Evolutionary conservation across 2,797 vertebrate genomes (phyloP).

Genomic region (Pangasius mekongensis): DNA sequence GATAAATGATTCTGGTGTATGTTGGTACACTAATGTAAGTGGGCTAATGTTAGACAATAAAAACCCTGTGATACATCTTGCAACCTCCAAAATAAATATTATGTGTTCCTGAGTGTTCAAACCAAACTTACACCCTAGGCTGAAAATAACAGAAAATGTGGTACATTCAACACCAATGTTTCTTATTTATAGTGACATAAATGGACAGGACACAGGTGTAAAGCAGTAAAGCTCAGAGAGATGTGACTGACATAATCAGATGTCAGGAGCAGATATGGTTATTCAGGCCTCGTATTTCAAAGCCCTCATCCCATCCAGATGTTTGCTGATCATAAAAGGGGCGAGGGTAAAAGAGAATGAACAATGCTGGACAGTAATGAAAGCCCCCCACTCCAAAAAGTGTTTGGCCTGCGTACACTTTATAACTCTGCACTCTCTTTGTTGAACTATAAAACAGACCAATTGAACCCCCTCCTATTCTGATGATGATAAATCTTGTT

Average conservation of each 20-base stretch:
- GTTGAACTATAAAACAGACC: slow-evolving; percentile 7
- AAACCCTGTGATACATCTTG: background rate
- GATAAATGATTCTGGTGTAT: background rate
- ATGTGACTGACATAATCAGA: slow-evolving; percentile 20
- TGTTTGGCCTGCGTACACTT: background rate
- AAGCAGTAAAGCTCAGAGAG: background rate
- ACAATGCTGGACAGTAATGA: slow-evolving; percentile 35
- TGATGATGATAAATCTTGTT: background rate
- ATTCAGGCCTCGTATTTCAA: slow-evolving; percentile 41
- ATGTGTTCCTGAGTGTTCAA: slow-evolving; percentile 5
- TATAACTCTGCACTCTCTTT: slow-evolving; percentile 3
- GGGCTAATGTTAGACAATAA: slow-evolving; percentile 1
- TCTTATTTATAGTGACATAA: background rate
- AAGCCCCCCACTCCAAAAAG: slow-evolving; percentile 19
- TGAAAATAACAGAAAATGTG: background rate
- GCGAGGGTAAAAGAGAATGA: slow-evolving; percentile 17
- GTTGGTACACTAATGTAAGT: background rate
- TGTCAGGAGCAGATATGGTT: slow-evolving; percentile 36
- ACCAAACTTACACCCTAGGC: background rate
- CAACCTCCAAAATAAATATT: background rate
- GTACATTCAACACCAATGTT: background rate
- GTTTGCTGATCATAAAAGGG: slow-evolving; percentile 48
- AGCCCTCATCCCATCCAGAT: slow-evolving; percentile 47
- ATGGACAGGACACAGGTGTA: background rate
- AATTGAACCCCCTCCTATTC: background rate